Base-by-base conservation (phyloP, 2,797 vertebrate genomes). In the Melanotaenia pygmaea region DNA sequence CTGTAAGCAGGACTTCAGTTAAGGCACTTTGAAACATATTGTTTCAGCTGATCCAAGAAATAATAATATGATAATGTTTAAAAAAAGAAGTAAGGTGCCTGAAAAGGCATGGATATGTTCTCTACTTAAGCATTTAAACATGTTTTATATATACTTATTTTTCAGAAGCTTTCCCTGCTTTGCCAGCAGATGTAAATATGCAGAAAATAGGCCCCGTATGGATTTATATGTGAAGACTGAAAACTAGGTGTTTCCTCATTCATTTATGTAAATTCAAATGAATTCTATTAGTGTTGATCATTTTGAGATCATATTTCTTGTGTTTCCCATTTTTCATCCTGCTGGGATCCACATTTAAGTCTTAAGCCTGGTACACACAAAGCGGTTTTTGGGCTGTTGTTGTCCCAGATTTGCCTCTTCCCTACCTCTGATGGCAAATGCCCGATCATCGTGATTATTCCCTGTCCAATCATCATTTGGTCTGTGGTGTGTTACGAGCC, bases 1-100 rank as follows among this genome's bases (percentile, higher is more conserved):
- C 62, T 95, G 94, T 89, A 81, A 92, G 89, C 38, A 80, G 26
- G 18, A 1, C 5, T 64, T 59, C 5, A 53, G 7, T 70, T 60
- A 24, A 0, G n/a, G 16, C 4, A 34, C 22, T 43, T 37, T 2
- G 7, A 4, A 56, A 38, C 4, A 22, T 53, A 2, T 2, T 7
- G 45, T 34, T 58, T 53, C 12, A 35, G 37, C 20, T 30, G 45
- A 2, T 0, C 4, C 3, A n/a, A 30, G 16, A 20, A 3, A 51
- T 2, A 26, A 43, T 1, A n/a, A 18, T 18, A 56, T 13, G 24
- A 54, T 45, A 2, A 40, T 20, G 20, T 16, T 16, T 14, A 16
- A 40, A 40, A 40, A 40, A 47, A 20, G 10, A 40, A 38, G 37
- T 38, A 38, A 38, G 37, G 37, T 38, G 9, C 11, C 10, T 11